These are phyloP conservation scores for Lepidothrix coronata DNA, from an alignment of 2,113 vertebrate species.

Conservation along the genomic window DNA sequence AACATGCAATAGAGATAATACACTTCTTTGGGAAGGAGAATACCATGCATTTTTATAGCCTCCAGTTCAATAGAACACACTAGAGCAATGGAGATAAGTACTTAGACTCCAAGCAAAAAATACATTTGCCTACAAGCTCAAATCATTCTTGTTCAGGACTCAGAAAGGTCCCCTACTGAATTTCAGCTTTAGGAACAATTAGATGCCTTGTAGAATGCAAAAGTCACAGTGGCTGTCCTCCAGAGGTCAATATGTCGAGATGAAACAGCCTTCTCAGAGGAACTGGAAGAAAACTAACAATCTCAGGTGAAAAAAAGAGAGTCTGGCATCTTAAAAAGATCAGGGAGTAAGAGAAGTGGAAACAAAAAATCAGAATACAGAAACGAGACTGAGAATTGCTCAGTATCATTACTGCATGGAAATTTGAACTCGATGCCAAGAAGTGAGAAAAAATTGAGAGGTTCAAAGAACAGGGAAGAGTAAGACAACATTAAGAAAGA, in stretches of 20 bases:
- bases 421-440: not conserved
- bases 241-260: not conserved
- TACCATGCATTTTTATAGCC: not conserved
- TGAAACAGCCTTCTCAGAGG: not conserved
- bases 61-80: not conserved
- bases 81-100: not conserved
- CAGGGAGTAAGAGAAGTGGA: not conserved
- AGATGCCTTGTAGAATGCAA: not conserved
- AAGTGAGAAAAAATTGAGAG: not conserved
- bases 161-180: not conserved
- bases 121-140: not conserved
- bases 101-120: not conserved
- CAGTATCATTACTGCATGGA: not conserved
- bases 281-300: not conserved
- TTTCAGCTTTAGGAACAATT: constrained; percentile 17
- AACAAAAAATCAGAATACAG: not conserved
- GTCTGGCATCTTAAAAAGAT: not conserved
- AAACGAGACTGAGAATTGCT: not conserved
- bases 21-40: not conserved
- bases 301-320: not conserved
- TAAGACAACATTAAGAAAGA: not conserved
- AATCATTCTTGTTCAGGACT: not conserved
- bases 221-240: not conserved
- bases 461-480: not conserved
- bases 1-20: not conserved